These are phyloP conservation scores for Vollenhovia emeryi DNA, from an alignment of 1,140 invertebrate genomes.

Conservation along the genomic window DNA sequence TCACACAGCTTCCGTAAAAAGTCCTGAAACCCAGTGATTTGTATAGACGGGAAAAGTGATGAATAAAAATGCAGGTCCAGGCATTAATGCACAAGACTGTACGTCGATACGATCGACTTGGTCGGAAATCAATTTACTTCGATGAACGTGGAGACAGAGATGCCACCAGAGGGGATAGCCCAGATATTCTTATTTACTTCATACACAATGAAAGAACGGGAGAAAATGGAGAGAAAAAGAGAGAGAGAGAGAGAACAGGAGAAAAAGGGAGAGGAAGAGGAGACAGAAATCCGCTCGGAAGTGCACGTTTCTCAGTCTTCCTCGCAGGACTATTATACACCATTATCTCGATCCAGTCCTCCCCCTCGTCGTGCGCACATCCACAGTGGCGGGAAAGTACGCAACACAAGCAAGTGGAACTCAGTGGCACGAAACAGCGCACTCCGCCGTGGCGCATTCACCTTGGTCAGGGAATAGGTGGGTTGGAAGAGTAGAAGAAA, in stretches of 20 bases:
- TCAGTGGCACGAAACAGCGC: conserved; percentile 42
- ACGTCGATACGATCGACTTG: not conserved
- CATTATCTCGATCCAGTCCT: conserved; percentile 58
- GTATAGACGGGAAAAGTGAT: too few relatives aligned
- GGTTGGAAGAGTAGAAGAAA: not conserved
- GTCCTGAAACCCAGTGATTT: too few relatives aligned
- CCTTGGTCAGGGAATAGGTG: conserved; percentile 13
- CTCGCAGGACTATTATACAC: conserved; percentile 58
- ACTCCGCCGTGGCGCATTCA: conserved; percentile 33
- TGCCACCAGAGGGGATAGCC: not conserved
- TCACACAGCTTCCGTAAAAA: too few relatives aligned
- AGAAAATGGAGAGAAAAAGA: not conserved
- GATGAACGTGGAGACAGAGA: not conserved
- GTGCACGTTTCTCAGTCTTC: conserved; percentile 50
- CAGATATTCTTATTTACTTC: conserved; percentile 50
- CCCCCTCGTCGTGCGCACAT: not conserved
- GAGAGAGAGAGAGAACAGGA: not conserved
- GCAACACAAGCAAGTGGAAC: conserved; percentile 26
- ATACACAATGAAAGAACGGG: not conserved
- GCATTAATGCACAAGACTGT: too few relatives aligned
- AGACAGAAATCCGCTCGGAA: conserved; percentile 62
- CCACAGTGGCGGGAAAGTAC: too few relatives aligned
- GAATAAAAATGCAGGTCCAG: too few relatives aligned
- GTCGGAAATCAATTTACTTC: conserved; percentile 17
- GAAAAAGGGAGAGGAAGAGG: not conserved